These are phyloP conservation scores for Sylvilagus bachmani DNA, from an alignment of 2,113 vertebrate genomes.

Conservation along the genomic window DNA sequence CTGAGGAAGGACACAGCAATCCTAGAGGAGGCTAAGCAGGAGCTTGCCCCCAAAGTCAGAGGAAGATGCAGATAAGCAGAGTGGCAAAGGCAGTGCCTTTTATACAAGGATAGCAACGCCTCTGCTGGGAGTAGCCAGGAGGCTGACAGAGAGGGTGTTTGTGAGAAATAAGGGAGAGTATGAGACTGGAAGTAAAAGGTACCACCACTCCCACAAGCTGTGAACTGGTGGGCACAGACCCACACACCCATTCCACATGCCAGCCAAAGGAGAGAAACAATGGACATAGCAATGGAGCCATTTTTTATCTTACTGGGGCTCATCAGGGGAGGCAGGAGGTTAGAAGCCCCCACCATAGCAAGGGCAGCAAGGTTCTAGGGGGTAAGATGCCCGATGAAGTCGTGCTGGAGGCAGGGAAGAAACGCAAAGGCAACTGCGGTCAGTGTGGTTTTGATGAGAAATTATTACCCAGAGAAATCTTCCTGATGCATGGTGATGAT, in stretches of 20 bases:
- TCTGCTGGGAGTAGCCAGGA: not conserved
- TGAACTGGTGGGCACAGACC: not conserved
- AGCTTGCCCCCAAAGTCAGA: not conserved
- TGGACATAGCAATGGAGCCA: not conserved
- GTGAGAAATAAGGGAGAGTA: slow-evolving; percentile 12
- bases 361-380: not conserved
- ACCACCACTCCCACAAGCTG: not conserved
- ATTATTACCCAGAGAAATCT: slow-evolving; percentile 96
- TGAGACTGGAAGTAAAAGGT: not conserved
- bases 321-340: not conserved
- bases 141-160: not conserved
- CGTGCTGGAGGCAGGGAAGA: not conserved
- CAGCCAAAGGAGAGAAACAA: slow-evolving; percentile 16
- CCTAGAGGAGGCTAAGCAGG: not conserved
- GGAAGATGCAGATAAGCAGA: not conserved
- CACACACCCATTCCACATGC: not conserved
- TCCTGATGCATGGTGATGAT: slow-evolving; percentile 99
- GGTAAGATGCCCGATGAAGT: not conserved
- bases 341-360: not conserved
- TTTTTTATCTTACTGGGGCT: not conserved
- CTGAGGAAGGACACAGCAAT: not conserved
- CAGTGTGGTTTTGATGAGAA: slow-evolving; percentile 11
- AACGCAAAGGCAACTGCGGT: slow-evolving; percentile 12
- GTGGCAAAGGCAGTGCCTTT: not conserved
- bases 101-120: not conserved